Evolutionary conservation across 1,140 invertebrate species (phyloP).

Genomic region (Diachasmimorpha longicaudata): DNA sequence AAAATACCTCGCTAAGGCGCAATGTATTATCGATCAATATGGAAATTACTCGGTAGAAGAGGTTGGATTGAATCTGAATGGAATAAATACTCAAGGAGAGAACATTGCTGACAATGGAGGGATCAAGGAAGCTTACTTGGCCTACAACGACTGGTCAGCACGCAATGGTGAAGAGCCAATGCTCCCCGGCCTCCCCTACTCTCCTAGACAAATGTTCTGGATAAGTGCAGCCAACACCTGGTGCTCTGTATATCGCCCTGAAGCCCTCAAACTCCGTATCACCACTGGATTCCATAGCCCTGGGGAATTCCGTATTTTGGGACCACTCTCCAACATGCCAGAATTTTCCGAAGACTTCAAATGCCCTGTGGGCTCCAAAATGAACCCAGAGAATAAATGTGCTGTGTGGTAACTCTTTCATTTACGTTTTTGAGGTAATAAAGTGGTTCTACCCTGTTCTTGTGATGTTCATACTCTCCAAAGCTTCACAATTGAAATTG

Average conservation of each 20-base stretch:
- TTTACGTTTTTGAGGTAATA: not conserved
- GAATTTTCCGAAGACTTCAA: conserved; percentile 85
- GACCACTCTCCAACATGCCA: conserved; percentile 22
- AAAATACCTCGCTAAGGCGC: conserved; percentile 76
- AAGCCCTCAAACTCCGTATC: conserved; percentile 74
- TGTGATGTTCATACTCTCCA: not conserved
- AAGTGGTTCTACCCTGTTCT: not conserved
- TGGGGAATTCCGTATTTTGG: conserved; percentile 64
- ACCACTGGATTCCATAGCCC: conserved; percentile 73
- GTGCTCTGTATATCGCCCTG: conserved; percentile 66
- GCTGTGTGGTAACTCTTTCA: conserved; percentile 77
- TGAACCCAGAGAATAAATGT: conserved; percentile 88
- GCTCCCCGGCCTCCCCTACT: conserved; percentile 60
- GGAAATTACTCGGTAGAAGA: conserved; percentile 78
- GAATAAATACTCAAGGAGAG: conserved; percentile 88
- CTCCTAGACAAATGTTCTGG: conserved; percentile 26
- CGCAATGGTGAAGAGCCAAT: conserved; percentile 69
- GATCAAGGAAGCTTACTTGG: conserved; percentile 84
- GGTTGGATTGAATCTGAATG: conserved; percentile 78
- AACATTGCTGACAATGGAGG: conserved; percentile 93
- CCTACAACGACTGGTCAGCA: conserved; percentile 76
- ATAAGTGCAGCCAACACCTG: conserved; percentile 58
- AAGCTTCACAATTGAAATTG: not conserved
- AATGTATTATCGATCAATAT: conserved; percentile 90
- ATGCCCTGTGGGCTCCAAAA: conserved; percentile 73